Percentiles rank a stretch among this genome's conserved stretches.
phyloP scores from a whole-genome alignment of 2,888 invertebrate species.

The Congeria kusceri region DNA sequence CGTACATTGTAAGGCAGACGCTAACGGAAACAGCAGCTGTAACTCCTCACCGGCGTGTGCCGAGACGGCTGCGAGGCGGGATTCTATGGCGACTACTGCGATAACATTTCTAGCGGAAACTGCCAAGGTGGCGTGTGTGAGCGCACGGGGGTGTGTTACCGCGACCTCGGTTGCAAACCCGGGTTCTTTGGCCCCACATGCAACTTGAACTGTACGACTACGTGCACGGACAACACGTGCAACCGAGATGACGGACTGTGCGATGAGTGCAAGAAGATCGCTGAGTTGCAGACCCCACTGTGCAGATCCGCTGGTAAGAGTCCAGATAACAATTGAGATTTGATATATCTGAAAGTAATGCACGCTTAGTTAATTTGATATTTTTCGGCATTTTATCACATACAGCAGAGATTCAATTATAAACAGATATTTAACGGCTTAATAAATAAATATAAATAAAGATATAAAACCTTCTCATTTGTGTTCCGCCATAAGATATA shows the following conservation, averaged over 20 bases:
- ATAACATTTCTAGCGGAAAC: slow-evolving; percentile 9
- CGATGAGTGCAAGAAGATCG: slow-evolving; percentile 28
- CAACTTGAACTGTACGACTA: background rate
- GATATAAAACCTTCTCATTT: background rate
- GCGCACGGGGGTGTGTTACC: slow-evolving; percentile 22
- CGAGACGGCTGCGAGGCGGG: slow-evolving; percentile 32
- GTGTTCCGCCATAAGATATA: too few relatives aligned
- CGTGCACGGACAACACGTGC: slow-evolving; percentile 37
- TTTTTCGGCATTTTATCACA: too few relatives aligned
- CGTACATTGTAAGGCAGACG: slow-evolving; percentile 9
- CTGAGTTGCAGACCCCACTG: background rate
- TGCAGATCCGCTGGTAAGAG: slow-evolving; percentile 39
- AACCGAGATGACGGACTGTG: slow-evolving; percentile 25
- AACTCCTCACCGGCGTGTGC: slow-evolving; percentile 23
- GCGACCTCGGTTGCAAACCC: slow-evolving; percentile 18
- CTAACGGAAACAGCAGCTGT: slow-evolving; percentile 1
- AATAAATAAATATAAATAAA: background rate
- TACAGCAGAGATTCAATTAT: too few relatives aligned
- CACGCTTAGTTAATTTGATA: background rate
- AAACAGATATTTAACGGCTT: background rate
- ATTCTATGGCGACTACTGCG: slow-evolving; percentile 26
- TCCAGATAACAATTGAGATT: background rate
- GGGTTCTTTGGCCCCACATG: slow-evolving; percentile 38
- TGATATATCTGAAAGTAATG: background rate
- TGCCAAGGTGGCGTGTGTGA: slow-evolving; percentile 26